A percentile compares a stretch with the other conserved stretches of the same genome.
Conservation (phyloP, 2,113 vertebrate genomes). For the Craseonycteris thonglongyai region DNA sequence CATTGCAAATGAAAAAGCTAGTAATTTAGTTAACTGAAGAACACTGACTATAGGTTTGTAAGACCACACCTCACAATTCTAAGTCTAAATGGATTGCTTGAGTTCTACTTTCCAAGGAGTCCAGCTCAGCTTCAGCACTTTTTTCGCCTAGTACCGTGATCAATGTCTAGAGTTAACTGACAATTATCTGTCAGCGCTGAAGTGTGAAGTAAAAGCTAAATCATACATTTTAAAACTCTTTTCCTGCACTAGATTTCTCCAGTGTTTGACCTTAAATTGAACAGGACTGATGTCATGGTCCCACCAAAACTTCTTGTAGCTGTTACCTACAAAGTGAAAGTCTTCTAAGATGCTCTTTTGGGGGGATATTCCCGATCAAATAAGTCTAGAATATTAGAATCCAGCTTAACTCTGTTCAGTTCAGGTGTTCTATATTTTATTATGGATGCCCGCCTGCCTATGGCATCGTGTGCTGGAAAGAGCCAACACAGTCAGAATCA, state of each 20-base stretch:
- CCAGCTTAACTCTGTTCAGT: background rate
- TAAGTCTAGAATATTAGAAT: background rate
- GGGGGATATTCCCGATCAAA: rapidly evolving
- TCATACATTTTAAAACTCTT: background rate
- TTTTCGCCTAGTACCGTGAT: background rate
- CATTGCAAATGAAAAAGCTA: constrained; percentile 38
- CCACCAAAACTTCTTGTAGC: background rate
- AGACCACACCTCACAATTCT: background rate
- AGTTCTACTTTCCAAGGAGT: background rate
- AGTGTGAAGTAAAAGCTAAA: background rate
- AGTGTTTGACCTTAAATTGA: background rate
- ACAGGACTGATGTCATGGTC: background rate
- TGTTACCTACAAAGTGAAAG: background rate
- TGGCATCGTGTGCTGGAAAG: too few relatives aligned
- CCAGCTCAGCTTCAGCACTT: background rate
- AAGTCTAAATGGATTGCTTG: background rate
- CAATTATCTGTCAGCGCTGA: background rate
- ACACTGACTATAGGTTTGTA: background rate
- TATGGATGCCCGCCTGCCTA: background rate
- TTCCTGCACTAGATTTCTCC: background rate
- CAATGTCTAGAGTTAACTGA: background rate
- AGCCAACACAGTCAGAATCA: background rate
- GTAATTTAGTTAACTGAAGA: constrained; percentile 53
- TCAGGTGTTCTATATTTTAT: background rate
- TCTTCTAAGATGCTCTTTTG: background rate